Conservation (phyloP, 2,888 invertebrate species). For the Eupithecia subfuscata region DNA sequence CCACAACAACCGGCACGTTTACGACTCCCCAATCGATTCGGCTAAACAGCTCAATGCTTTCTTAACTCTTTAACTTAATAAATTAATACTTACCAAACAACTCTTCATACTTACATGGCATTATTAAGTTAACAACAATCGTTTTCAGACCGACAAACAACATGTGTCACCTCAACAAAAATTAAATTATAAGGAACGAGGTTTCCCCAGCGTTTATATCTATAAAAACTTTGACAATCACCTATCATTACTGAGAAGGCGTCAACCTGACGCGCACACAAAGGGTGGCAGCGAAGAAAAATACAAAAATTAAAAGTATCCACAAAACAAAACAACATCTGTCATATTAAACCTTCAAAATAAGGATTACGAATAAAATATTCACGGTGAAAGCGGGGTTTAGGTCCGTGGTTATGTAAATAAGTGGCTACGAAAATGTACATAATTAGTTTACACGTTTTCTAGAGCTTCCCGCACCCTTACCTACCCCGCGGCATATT, state of each 20-base stretch:
- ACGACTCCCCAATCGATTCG: slow-evolving; percentile 34
- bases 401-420: slow-evolving; percentile 82
- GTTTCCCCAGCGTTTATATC: slow-evolving; percentile 72
- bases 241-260: slow-evolving; percentile 78
- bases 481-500: slow-evolving; percentile 62
- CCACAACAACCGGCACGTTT: slow-evolving; percentile 55
- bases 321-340: slow-evolving; percentile 81
- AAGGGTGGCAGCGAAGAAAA: slow-evolving; percentile 74
- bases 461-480: slow-evolving; percentile 67
- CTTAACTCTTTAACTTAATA: slow-evolving; percentile 20
- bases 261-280: slow-evolving; percentile 71
- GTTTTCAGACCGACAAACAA: slow-evolving; percentile 63
- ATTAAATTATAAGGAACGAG: slow-evolving; percentile 74
- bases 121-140: slow-evolving; percentile 59
- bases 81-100: slow-evolving; percentile 8
- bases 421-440: slow-evolving; percentile 84
- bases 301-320: slow-evolving; percentile 82
- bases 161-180: slow-evolving; percentile 65
- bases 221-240: slow-evolving; percentile 74
- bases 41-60: slow-evolving; percentile 24
- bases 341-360: slow-evolving; percentile 83
- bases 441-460: slow-evolving; percentile 85
- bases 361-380: slow-evolving; percentile 84
- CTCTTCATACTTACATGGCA: slow-evolving; percentile 43
- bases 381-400: slow-evolving; percentile 83